Percentiles rank a stretch among this genome's conserved stretches.
These are phyloP conservation scores for Eucidaris tribuloides DNA, from an alignment of 35 echinoderm and acorn worm species.

Conservation along the genomic window DNA sequence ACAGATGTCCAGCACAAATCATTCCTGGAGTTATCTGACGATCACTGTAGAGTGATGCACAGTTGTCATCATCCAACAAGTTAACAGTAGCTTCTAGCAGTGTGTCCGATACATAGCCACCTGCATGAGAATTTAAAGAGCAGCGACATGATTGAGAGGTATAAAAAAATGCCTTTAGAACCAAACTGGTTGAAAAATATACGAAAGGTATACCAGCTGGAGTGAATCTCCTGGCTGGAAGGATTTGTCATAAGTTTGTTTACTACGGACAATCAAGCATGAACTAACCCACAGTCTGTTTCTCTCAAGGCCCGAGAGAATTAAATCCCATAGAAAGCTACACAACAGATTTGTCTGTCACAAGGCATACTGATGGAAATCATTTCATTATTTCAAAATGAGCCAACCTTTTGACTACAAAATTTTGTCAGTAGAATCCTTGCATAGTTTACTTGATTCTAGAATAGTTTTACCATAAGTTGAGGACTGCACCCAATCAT, in stretches of 20 bases:
- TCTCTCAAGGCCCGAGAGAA: too few relatives aligned
- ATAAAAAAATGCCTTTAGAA: background rate
- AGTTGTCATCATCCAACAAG: background rate
- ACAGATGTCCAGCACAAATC: constrained; percentile 8
- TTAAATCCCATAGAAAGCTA: too few relatives aligned
- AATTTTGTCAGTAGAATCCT: too few relatives aligned
- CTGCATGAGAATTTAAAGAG: too few relatives aligned
- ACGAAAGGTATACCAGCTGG: background rate
- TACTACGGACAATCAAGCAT: background rate
- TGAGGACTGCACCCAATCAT: too few relatives aligned
- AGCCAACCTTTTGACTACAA: too few relatives aligned
- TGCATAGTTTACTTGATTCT: too few relatives aligned
- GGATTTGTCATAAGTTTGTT: background rate
- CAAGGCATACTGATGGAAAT: too few relatives aligned
- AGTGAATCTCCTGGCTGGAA: background rate
- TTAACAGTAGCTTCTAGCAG: background rate
- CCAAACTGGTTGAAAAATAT: background rate
- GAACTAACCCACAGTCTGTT: background rate
- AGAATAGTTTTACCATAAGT: too few relatives aligned
- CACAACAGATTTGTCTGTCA: too few relatives aligned
- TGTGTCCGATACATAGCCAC: background rate
- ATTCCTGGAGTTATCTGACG: background rate
- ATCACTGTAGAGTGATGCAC: background rate
- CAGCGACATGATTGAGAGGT: background rate
- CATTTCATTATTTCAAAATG: too few relatives aligned